Percentiles rank a stretch among this genome's conserved stretches.
These are phyloP conservation scores for Polyommatus icarus DNA, from an alignment of 2,888 invertebrate genomes.

Conservation along the genomic window DNA sequence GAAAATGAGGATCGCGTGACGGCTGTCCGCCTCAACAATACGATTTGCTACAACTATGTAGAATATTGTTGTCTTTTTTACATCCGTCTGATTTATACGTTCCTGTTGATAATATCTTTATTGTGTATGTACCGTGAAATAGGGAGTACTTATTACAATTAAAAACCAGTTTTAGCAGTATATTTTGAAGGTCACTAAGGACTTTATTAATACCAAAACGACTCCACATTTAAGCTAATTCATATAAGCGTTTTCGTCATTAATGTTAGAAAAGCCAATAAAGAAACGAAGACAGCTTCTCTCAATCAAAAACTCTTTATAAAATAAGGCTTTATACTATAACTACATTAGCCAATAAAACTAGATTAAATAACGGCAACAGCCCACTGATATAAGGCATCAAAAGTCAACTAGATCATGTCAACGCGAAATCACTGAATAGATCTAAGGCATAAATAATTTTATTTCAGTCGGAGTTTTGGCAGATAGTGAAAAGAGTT, in stretches of 20 bases:
- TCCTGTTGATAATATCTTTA: slow-evolving; percentile 16
- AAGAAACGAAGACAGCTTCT: no score
- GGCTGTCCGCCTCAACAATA: slow-evolving; percentile 33
- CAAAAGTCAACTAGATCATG: neutral
- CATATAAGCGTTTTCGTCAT: no score
- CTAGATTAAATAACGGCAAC: neutral
- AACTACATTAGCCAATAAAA: neutral
- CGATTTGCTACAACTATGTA: slow-evolving; percentile 37
- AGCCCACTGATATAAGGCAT: neutral
- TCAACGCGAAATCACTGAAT: neutral
- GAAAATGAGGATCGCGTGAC: slow-evolving; percentile 39
- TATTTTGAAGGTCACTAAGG: neutral
- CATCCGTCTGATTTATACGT: slow-evolving; percentile 30
- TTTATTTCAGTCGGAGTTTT: neutral
- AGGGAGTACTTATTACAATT: neutral
- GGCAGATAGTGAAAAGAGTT: slow-evolving; percentile 1
- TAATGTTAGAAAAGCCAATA: no score
- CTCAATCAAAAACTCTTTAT: no score
- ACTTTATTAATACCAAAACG: no score
- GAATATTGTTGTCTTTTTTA: slow-evolving; percentile 43
- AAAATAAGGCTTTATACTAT: no score
- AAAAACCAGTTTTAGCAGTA: neutral
- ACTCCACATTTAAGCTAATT: no score
- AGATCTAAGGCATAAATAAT: neutral
- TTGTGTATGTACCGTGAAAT: neutral